phyloP scores from a whole-genome alignment of 2,888 invertebrate genomes.

The Octonoba sinensis region DNA sequence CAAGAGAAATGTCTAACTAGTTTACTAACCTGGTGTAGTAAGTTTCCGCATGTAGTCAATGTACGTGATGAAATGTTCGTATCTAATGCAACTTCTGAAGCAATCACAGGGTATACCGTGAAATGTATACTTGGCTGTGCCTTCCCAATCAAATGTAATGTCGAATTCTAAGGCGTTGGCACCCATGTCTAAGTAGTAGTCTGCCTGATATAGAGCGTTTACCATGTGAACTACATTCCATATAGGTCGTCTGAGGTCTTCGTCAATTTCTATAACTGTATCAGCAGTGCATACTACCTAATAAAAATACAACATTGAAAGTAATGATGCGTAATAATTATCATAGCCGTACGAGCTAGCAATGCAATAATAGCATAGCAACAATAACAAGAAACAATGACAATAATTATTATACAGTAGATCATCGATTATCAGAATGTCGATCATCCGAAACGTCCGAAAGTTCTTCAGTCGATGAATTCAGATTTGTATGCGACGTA shows the following conservation, averaged over 20 bases:
- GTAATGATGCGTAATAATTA: no score
- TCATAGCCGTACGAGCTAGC: no score
- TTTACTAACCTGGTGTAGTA: conserved; percentile 53
- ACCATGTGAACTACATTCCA: conserved; percentile 67
- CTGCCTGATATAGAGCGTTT: conserved; percentile 61
- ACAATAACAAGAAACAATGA: no score
- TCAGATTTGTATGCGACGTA: no score
- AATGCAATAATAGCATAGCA: no score
- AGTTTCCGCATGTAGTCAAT: conserved; percentile 48
- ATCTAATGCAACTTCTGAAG: conserved; percentile 57
- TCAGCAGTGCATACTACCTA: neutral
- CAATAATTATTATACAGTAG: no score
- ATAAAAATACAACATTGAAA: neutral
- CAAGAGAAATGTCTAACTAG: neutral
- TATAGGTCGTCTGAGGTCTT: conserved; percentile 54
- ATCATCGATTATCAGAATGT: no score
- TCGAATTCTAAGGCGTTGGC: conserved; percentile 66
- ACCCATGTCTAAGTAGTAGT: conserved; percentile 62
- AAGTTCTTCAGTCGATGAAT: no score
- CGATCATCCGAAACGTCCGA: no score
- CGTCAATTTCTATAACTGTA: neutral
- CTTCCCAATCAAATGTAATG: conserved; percentile 55
- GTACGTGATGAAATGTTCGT: conserved; percentile 39
- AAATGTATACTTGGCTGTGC: conserved; percentile 46
- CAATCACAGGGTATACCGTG: conserved; percentile 67